Conservation (phyloP, 2,113 vertebrate species). For the Melozone crissalis region DNA sequence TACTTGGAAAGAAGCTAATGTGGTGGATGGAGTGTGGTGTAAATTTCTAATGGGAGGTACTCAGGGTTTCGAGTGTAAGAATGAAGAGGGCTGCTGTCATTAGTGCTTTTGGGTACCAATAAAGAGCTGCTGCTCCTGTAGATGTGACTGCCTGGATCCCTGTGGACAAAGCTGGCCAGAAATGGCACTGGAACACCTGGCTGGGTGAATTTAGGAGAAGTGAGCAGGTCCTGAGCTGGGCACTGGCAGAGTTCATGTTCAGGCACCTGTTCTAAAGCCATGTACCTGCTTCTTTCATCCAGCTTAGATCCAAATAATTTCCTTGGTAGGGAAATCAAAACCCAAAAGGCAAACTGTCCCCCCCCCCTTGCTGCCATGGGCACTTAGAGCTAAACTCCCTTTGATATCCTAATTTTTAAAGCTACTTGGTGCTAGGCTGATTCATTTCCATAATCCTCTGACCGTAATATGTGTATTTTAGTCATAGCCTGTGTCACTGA, state of each 20-base stretch:
- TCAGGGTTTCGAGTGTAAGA: neutral
- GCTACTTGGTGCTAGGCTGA: neutral
- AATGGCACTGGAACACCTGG: neutral
- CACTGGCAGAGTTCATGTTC: accelerated
- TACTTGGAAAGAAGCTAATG: neutral
- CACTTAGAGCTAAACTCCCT: neutral
- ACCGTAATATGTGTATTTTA: neutral
- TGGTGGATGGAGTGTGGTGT: neutral
- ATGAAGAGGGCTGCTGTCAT: neutral
- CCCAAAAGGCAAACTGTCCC: neutral
- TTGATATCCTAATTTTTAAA: neutral
- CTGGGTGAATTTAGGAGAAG: neutral
- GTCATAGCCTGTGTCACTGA: neutral
- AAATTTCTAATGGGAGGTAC: neutral
- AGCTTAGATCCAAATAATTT: neutral
- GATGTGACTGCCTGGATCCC: neutral
- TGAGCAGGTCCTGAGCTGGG: neutral
- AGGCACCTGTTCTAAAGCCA: neutral
- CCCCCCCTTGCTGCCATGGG: neutral
- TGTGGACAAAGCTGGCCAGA: neutral
- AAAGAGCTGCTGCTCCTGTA: neutral
- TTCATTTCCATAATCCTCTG: neutral
- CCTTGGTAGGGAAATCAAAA: neutral
- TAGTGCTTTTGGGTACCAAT: neutral
- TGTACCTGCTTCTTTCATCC: neutral